A percentile compares a stretch with the other conserved stretches of the same genome.
These are phyloP conservation scores for Oophaga sylvatica DNA, from an alignment of 2,797 vertebrate species.

Conservation along the genomic window DNA sequence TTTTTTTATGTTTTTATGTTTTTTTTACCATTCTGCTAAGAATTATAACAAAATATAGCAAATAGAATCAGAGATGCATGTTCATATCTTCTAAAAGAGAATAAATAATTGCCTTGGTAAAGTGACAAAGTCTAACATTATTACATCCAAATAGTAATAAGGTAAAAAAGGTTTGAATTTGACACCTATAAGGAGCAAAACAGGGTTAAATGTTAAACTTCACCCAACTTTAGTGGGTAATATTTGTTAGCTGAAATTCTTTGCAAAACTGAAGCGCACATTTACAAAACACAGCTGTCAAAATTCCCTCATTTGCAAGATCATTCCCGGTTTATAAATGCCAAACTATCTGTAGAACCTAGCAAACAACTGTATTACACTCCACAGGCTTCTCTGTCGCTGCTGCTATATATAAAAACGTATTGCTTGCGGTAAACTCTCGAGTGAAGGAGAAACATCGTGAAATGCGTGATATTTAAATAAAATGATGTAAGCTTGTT, in stretches of 20 bases:
- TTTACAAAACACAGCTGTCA: conserved; percentile 24
- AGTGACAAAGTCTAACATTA: background rate
- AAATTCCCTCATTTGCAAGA: conserved; percentile 10
- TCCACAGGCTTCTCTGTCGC: background rate
- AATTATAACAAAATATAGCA: too few relatives aligned
- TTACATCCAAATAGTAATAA: background rate
- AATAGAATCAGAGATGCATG: too few relatives aligned
- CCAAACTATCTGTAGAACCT: background rate
- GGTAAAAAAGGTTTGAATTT: background rate
- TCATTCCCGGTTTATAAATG: conserved; percentile 19
- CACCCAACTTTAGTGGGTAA: background rate
- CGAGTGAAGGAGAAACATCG: background rate
- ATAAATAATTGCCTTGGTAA: too few relatives aligned
- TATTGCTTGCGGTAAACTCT: conserved; percentile 14
- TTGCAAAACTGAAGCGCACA: background rate
- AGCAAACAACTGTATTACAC: conserved; percentile 27
- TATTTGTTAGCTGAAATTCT: background rate
- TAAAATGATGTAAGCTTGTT: conserved; percentile 13
- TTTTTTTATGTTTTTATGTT: too few relatives aligned
- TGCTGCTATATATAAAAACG: conserved; percentile 26
- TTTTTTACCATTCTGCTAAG: too few relatives aligned
- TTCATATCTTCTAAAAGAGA: too few relatives aligned
- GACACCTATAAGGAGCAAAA: background rate
- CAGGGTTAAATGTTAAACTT: conserved; percentile 2
- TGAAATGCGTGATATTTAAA: conserved; percentile 17